These are phyloP conservation scores for Tineola bisselliella DNA, from an alignment of 2,888 invertebrate species.

Conservation along the genomic window DNA sequence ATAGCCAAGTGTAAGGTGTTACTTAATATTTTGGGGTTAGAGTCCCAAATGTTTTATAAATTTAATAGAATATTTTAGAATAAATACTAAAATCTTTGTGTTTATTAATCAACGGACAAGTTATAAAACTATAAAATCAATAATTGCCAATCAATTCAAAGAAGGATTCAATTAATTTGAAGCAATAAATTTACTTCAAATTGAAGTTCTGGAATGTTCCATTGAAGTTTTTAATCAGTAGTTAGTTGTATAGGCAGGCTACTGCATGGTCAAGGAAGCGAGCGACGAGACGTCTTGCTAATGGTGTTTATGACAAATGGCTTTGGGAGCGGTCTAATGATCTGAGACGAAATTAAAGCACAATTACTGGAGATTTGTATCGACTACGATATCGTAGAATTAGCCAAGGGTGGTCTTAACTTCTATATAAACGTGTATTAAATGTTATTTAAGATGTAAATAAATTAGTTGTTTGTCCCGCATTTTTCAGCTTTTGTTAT, in stretches of 20 bases:
- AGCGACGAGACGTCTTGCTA: constrained; percentile 18
- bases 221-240: constrained; percentile 13
- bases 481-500: background rate
- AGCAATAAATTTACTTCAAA: background rate
- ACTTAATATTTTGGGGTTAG: background rate
- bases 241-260: background rate
- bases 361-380: constrained; percentile 19
- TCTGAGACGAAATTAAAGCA: constrained; percentile 28
- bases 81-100: too few species aligned
- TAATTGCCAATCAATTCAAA: background rate
- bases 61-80: too few species aligned
- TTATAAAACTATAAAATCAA: background rate
- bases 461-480: too few species aligned
- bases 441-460: background rate
- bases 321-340: constrained; percentile 26
- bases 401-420: background rate
- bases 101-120: background rate
- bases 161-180: background rate
- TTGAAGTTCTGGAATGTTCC: constrained; percentile 3
- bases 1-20: background rate
- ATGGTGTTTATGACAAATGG: constrained; percentile 36
- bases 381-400: constrained; percentile 7
- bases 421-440: background rate
- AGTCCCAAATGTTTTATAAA: too few species aligned
- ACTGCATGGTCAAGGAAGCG: constrained; percentile 5